Evolutionary conservation across 2,888 invertebrate genomes (phyloP).

Genomic region (Ctenicera cuprea): DNA sequence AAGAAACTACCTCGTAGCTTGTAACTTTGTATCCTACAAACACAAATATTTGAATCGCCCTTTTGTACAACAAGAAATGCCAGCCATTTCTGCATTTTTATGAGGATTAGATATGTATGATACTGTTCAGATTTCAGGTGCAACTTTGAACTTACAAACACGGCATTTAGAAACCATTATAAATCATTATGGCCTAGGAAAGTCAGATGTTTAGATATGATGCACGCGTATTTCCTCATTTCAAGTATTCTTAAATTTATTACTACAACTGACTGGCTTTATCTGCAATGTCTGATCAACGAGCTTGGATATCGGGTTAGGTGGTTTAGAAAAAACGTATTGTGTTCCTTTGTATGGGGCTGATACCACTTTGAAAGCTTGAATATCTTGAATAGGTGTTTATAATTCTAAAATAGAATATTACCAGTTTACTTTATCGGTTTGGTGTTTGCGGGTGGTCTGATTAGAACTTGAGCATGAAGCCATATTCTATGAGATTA

Average conservation of each 20-base stretch:
- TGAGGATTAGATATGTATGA: conserved; percentile 21
- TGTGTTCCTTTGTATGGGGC: conserved; percentile 10
- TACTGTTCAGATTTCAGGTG: conserved; percentile 24
- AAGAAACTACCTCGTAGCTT: neutral
- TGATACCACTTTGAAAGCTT: neutral
- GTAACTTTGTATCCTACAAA: neutral
- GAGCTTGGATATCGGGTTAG: conserved; percentile 45
- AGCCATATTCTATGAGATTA: too few relatives aligned
- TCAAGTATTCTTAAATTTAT: conserved; percentile 57
- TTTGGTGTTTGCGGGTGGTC: neutral
- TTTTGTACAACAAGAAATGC: neutral
- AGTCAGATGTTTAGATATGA: conserved; percentile 61
- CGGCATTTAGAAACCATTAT: conserved; percentile 42
- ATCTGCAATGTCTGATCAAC: conserved; percentile 50
- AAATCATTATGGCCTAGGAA: conserved; percentile 62
- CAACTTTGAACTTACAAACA: conserved; percentile 32
- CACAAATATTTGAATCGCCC: neutral
- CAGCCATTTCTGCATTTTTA: conserved; percentile 24
- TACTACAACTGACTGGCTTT: conserved; percentile 46
- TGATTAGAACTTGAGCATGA: neutral
- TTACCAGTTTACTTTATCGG: neutral
- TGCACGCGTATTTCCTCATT: conserved; percentile 62
- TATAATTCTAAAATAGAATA: conserved; percentile 50
- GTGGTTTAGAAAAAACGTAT: conserved; percentile 15
- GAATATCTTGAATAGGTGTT: conserved; percentile 50